Evolutionary conservation across 1,140 invertebrate genomes (phyloP).

Genomic region (Ganaspis sp.): DNA sequence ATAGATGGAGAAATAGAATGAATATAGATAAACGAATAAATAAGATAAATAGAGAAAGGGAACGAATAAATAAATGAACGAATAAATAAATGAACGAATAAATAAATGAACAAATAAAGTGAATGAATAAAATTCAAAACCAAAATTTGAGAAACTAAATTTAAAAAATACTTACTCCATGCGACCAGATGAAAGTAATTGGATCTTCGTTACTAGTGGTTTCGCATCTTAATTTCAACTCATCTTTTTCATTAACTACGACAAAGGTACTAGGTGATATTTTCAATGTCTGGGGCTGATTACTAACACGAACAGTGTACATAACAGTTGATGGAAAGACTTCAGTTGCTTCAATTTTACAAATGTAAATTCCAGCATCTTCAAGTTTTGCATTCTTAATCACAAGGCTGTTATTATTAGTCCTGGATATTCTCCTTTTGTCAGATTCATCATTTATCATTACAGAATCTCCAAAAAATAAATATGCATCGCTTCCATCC

Average conservation of each 20-base stretch:
- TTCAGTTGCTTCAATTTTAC: not conserved
- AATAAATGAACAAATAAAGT: no score
- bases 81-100: no score
- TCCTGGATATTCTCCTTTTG: slow-evolving; percentile 2
- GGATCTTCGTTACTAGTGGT: not conserved
- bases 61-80: no score
- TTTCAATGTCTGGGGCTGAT: not conserved
- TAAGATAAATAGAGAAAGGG: no score
- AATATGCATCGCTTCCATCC: no score
- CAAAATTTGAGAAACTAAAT: not conserved
- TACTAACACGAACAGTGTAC: not conserved
- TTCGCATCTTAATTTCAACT: not conserved
- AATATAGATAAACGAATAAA: no score
- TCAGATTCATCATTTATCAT: not conserved
- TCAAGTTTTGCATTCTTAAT: not conserved
- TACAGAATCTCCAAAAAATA: not conserved
- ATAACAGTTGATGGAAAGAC: not conserved
- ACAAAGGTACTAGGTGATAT: not conserved
- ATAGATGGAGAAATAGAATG: no score
- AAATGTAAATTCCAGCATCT: not conserved
- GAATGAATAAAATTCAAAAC: no score
- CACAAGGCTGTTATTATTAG: slow-evolving; percentile 8
- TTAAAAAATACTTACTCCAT: not conserved
- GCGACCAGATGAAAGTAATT: not conserved
- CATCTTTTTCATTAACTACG: not conserved